Conservation (phyloP, 1,140 invertebrate genomes). For the Drosophila kurseongensis region DNA sequence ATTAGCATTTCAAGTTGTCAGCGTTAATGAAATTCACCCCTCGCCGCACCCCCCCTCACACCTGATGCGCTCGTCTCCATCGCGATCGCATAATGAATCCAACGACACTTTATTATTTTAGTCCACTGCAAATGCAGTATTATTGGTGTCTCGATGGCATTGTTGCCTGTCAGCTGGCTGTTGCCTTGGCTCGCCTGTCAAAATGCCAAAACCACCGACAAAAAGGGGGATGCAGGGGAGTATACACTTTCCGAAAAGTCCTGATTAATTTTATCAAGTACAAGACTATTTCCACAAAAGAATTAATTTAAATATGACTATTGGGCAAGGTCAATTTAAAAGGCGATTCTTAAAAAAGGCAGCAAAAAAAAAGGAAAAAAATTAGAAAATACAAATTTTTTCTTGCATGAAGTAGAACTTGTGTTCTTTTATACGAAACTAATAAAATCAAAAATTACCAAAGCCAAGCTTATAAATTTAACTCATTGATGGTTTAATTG, state of each 20-base stretch:
- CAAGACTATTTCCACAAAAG: neutral
- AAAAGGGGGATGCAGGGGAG: neutral
- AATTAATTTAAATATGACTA: no score
- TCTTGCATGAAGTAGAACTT: no score
- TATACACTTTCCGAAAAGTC: neutral
- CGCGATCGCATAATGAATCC: constrained; percentile 56
- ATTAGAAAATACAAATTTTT: no score
- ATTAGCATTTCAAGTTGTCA: constrained; percentile 85
- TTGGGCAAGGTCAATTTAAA: no score
- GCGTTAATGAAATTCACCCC: constrained; percentile 76
- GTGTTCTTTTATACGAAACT: no score
- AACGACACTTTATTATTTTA: constrained; percentile 73
- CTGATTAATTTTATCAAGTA: neutral
- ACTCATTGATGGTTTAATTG: no score
- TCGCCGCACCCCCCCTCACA: neutral
- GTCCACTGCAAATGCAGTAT: constrained; percentile 41
- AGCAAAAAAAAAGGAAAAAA: no score
- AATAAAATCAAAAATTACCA: no score
- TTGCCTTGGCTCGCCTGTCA: constrained; percentile 59
- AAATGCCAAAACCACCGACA: constrained; percentile 46
- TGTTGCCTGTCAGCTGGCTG: constrained; percentile 53
- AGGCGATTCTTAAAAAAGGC: no score
- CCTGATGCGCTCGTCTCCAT: constrained; percentile 11
- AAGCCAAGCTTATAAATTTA: no score
- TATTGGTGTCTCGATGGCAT: constrained; percentile 50